Base-by-base conservation (phyloP, 2,113 vertebrate species). In the Camelus bactrianus region DNA sequence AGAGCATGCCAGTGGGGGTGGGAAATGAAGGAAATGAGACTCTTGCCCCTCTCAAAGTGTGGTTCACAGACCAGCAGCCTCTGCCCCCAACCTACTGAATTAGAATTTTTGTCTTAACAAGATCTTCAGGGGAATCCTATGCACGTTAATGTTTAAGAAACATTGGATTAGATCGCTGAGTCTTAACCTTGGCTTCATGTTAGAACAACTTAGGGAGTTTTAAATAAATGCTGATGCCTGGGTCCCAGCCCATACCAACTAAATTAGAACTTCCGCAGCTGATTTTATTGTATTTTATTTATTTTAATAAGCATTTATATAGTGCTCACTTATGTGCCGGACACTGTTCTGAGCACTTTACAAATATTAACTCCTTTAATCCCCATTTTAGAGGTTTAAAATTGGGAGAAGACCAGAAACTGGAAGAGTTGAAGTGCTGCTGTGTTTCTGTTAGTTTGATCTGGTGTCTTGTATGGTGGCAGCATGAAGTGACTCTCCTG, bases 271-370 rank as follows among this genome's bases (percentile, higher is more conserved):
- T 32, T 87, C 38, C 81, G 4, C 30, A 72, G 67, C 2, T 50
- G 32, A 93, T 70, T 93, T 65, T 75, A 60, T 42, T 69, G 17
- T 67, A 35, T 54, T 81, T 73, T 64, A 38, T 42, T 91, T 79
- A 60, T 96, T 67, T n/a, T 90, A 90, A 67, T 42, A 73, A 93
- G 26, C 48, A 83, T 62, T 83, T 64, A n/a, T 50, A 46, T 84
- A 54, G 7, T 65, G 12, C 60, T 64, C 28, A 58, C 9, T 52
- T 87, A 52, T 60, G 30, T 86, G 5, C 42, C 56, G 65, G 35
- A 72, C 38, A 42, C 38, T 42, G 38, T 42, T 42, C 38, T 42
- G 38, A 42, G 38, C 5, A 5, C 38, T 42, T 42, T 42, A 42
- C 38, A 42, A 42, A 42, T 42, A 42, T 42, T 42, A 42, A 42